These are phyloP conservation scores for Neogobius melanostomus DNA, from an alignment of 2,113 vertebrate genomes.

Conservation along the genomic window DNA sequence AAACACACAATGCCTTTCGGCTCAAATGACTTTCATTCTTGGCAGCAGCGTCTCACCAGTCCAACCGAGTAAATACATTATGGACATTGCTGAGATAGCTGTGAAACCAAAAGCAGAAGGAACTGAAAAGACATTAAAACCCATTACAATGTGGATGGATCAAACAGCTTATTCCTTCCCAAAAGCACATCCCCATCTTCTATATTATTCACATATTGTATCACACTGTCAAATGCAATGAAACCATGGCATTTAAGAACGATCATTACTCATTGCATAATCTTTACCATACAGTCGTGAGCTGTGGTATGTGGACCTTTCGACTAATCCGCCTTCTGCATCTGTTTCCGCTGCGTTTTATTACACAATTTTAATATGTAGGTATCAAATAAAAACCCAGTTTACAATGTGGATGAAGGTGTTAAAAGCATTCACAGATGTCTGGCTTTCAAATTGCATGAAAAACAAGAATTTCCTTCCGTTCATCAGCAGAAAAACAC, in stretches of 20 bases:
- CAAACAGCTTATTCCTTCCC: neutral
- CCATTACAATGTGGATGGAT: neutral
- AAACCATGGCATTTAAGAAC: neutral
- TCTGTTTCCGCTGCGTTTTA: constrained; percentile 7
- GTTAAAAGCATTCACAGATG: constrained; percentile 16
- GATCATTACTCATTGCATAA: neutral
- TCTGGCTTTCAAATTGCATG: neutral
- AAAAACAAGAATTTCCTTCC: constrained; percentile 1
- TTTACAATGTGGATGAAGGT: constrained; percentile 10
- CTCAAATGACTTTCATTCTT: constrained; percentile 10
- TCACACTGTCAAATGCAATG: neutral
- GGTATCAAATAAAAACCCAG: neutral
- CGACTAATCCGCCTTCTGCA: neutral
- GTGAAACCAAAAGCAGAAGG: neutral
- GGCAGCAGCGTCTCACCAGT: constrained; percentile 6
- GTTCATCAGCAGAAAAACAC: neutral
- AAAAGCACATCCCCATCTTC: neutral
- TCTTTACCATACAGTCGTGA: constrained; percentile 15
- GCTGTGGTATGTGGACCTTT: constrained; percentile 9
- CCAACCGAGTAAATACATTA: constrained; percentile 5
- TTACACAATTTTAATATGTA: constrained; percentile 6
- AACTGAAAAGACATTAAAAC: neutral
- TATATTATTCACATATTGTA: neutral
- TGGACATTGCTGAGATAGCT: constrained; percentile 7
- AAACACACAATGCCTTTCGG: neutral